These are phyloP conservation scores for Chesias legatella DNA, from an alignment of 2,888 invertebrate species.

Conservation along the genomic window DNA sequence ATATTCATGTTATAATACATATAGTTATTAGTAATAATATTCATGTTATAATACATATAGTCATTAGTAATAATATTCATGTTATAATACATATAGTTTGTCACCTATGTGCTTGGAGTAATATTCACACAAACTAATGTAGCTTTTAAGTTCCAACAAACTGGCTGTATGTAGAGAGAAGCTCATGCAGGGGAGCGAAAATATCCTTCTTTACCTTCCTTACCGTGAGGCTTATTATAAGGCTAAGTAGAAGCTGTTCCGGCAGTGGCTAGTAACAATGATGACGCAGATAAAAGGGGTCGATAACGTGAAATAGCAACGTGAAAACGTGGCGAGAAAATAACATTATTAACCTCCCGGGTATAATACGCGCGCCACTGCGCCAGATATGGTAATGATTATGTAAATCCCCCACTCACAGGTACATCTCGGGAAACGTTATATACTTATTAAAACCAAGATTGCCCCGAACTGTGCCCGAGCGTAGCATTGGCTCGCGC, in stretches of 20 bases:
- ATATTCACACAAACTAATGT: too few species aligned
- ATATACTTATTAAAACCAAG: constrained; percentile 80
- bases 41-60: too few species aligned
- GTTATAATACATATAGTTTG: too few species aligned
- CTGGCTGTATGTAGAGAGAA: background rate
- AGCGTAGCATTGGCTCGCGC: constrained; percentile 59
- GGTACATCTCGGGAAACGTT: constrained; percentile 76
- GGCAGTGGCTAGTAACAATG: constrained; percentile 75
- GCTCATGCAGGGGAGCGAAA: background rate
- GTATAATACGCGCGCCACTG: constrained; percentile 78
- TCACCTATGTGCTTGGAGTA: too few species aligned
- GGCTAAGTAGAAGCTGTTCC: constrained; percentile 56
- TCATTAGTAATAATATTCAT: too few species aligned
- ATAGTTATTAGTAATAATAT: too few species aligned
- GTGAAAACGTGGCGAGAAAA: constrained; percentile 80
- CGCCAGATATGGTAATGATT: constrained; percentile 81
- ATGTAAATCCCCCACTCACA: constrained; percentile 78
- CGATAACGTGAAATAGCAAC: constrained; percentile 78
- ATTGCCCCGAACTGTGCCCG: constrained; percentile 58
- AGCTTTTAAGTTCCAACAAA: too few species aligned
- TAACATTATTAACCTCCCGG: constrained; percentile 80
- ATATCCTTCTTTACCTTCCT: background rate
- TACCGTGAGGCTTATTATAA: constrained; percentile 32
- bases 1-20: too few species aligned
- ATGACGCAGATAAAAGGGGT: constrained; percentile 75